phyloP scores from a whole-genome alignment of 2,888 invertebrate genomes.

The Lottia gigantea region DNA sequence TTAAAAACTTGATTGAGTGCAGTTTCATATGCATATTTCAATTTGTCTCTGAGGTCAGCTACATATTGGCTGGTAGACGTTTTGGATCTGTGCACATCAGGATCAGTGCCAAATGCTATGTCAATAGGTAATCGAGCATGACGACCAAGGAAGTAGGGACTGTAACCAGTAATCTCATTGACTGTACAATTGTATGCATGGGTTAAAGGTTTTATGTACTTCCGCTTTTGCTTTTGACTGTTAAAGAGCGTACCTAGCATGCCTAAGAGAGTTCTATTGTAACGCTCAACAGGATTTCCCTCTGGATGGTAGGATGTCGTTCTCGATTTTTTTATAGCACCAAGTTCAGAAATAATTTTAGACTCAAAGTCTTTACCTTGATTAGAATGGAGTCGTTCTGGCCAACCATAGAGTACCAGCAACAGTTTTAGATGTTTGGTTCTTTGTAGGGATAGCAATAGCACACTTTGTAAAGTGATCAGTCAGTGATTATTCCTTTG shows the following conservation, averaged over 20 bases:
- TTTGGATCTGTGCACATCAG: too few species aligned
- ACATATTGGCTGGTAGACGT: too few species aligned
- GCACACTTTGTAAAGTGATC: constrained; percentile 28
- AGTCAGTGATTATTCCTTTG: constrained; percentile 28
- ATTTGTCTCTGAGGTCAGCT: too few species aligned
- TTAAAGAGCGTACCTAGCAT: constrained; percentile 27
- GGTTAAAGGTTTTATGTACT: constrained; percentile 19
- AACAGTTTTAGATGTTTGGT: constrained; percentile 28
- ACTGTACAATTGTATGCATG: constrained; percentile 26
- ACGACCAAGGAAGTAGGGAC: constrained; percentile 32
- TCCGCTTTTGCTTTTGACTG: constrained; percentile 28
- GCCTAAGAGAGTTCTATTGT: constrained; percentile 25
- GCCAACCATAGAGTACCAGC: constrained; percentile 30
- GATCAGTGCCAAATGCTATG: too few species aligned
- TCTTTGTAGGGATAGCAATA: constrained; percentile 26
- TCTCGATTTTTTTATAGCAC: constrained; percentile 26
- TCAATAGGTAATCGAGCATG: constrained; percentile 30
- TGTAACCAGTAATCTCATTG: constrained; percentile 26
- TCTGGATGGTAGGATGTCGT: constrained; percentile 35
- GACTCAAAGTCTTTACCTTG: constrained; percentile 31
- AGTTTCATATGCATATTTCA: too few species aligned
- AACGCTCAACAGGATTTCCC: constrained; percentile 34
- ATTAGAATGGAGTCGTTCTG: constrained; percentile 26
- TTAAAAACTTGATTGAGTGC: too few species aligned
- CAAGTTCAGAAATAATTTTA: constrained; percentile 25